Evolutionary conservation across 2,797 vertebrate species (phyloP).

Genomic region (Australoheros facetus): DNA sequence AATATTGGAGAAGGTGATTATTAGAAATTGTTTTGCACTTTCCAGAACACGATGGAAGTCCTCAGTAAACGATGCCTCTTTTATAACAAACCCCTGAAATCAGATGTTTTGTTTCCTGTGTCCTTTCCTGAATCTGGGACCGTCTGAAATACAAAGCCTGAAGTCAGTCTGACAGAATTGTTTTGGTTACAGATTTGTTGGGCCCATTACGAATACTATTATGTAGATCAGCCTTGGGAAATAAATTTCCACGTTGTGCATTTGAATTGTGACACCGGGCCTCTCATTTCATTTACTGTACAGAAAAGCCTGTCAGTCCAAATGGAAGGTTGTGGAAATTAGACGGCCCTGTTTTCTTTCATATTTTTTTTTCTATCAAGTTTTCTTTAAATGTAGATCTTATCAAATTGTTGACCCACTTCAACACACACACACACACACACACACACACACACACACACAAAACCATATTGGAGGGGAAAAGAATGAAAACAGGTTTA

Average conservation of each 20-base stretch:
- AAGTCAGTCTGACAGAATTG: conserved; percentile 67
- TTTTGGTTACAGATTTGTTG: conserved; percentile 68
- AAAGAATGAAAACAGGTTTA: conserved; percentile 40
- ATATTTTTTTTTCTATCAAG: background rate
- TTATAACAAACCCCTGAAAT: background rate
- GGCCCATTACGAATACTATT: conserved; percentile 67
- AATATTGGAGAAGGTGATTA: background rate
- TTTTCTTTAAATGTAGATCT: conserved; percentile 29
- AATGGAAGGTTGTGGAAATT: conserved; percentile 33
- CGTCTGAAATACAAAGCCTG: conserved; percentile 49
- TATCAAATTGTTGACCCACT: conserved; percentile 4
- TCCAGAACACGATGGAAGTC: background rate
- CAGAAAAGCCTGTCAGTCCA: conserved; percentile 53
- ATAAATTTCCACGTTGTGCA: conserved; percentile 61
- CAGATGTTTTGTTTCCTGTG: conserved; percentile 24
- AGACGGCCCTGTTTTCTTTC: conserved; percentile 16
- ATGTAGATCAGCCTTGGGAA: conserved; percentile 68
- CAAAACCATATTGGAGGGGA: background rate
- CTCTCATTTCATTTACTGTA: conserved; percentile 58
- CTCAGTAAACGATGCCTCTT: background rate
- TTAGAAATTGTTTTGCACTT: background rate
- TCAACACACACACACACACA: background rate
- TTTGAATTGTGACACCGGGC: conserved; percentile 63
- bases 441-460: conserved; percentile 6
- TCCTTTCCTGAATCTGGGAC: conserved; percentile 29